phyloP scores from a whole-genome alignment of 2,888 invertebrate genomes.

The Ligdia adustata region DNA sequence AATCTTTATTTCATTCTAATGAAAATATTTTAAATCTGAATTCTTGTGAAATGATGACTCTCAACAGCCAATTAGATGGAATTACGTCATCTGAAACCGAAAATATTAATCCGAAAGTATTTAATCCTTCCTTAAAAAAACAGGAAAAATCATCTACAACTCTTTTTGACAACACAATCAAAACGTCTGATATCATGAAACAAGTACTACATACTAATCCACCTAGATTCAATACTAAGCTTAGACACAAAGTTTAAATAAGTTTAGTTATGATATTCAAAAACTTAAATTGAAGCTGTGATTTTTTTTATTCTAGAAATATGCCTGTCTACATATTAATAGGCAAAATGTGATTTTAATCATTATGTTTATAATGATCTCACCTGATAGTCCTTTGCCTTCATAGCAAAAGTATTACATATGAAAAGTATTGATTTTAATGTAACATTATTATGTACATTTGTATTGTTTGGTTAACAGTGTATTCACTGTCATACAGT shows the following conservation, averaged over 20 bases:
- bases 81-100: constrained; percentile 22
- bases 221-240: constrained; percentile 80
- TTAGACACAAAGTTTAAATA: constrained; percentile 64
- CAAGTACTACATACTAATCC: constrained; percentile 78
- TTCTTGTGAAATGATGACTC: constrained; percentile 49
- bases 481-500: no score
- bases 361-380: constrained; percentile 7
- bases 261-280: background rate
- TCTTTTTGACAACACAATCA: constrained; percentile 56
- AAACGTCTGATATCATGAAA: constrained; percentile 81
- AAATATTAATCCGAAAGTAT: constrained; percentile 17
- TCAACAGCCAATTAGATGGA: constrained; percentile 53
- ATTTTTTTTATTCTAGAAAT: constrained; percentile 11
- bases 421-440: no score
- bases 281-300: constrained; percentile 18
- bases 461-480: no score
- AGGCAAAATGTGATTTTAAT: background rate
- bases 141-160: constrained; percentile 27
- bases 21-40: constrained; percentile 58
- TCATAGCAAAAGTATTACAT: background rate
- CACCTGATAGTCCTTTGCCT: constrained; percentile 4
- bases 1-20: constrained; percentile 68
- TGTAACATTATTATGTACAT: no score
- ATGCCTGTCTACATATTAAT: background rate
- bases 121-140: no score